Percentiles rank a stretch among this genome's conserved stretches.
Evolutionary conservation across 1,140 invertebrate species (phyloP).

Genomic region (Saccostrea glomerata): DNA sequence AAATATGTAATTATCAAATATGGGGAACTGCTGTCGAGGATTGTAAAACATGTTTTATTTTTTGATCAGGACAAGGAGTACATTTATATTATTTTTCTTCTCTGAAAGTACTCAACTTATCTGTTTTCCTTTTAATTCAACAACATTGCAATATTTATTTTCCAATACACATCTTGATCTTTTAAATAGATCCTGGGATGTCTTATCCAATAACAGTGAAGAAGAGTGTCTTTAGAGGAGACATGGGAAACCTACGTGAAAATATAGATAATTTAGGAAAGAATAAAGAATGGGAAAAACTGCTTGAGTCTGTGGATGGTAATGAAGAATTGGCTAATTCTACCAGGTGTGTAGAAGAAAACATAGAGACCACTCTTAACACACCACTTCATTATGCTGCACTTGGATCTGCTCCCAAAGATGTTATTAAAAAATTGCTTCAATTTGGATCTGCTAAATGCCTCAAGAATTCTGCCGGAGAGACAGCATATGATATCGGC

Average conservation of each 20-base stretch:
- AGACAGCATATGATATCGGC: conserved; percentile 41
- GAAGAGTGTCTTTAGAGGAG: background rate
- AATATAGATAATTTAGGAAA: background rate
- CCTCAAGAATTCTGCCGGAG: conserved; percentile 16
- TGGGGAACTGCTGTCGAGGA: too few species aligned
- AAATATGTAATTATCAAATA: too few species aligned
- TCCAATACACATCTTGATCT: too few species aligned
- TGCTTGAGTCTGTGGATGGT: conserved; percentile 14
- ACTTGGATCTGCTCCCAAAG: conserved; percentile 26
- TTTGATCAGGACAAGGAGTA: too few species aligned
- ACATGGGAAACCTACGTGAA: background rate
- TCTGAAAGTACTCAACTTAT: too few species aligned
- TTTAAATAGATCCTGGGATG: too few species aligned
- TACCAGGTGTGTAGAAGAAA: background rate
- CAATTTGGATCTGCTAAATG: conserved; percentile 30
- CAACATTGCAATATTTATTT: too few species aligned
- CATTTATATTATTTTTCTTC: too few species aligned
- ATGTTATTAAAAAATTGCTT: conserved; percentile 16
- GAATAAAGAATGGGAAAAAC: conserved; percentile 23
- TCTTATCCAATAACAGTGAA: conserved; percentile 15
- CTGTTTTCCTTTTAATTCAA: too few species aligned
- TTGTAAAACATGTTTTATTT: too few species aligned
- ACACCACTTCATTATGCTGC: conserved; percentile 45
- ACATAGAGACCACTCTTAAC: background rate
- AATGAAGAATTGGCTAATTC: background rate